These are phyloP conservation scores for Hylyphantes graminicola DNA, from an alignment of 1,140 invertebrate species.

Conservation along the genomic window DNA sequence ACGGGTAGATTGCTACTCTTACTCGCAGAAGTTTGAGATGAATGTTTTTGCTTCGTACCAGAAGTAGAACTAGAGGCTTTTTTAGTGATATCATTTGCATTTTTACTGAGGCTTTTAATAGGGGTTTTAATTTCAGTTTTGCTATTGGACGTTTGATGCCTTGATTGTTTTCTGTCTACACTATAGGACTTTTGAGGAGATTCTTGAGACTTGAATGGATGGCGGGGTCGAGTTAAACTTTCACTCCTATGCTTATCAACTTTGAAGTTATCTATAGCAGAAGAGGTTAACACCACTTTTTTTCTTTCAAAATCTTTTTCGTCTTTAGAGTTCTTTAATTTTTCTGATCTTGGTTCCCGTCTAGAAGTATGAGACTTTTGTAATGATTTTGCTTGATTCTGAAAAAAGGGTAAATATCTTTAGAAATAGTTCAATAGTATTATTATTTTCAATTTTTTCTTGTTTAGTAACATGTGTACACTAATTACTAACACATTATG, in stretches of 20 bases:
- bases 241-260: constrained; percentile 18
- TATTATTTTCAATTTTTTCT: too few species aligned
- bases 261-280: background rate
- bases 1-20: background rate
- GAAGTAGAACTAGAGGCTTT: background rate
- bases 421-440: too few species aligned
- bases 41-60: background rate
- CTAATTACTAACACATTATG: too few species aligned
- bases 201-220: background rate
- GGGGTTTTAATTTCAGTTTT: background rate
- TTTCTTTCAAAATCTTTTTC: constrained; percentile 9
- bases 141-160: background rate
- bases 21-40: background rate
- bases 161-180: constrained; percentile 28
- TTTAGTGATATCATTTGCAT: background rate
- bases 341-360: background rate
- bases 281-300: background rate
- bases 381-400: constrained; percentile 4
- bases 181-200: constrained; percentile 46
- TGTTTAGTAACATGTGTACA: too few species aligned
- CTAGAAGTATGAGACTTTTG: constrained; percentile 14
- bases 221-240: constrained; percentile 30
- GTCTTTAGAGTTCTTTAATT: background rate
- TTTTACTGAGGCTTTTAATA: background rate
- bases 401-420: background rate